Conservation (phyloP, 2,888 invertebrate genomes). For the Thereva nobilitata region DNA sequence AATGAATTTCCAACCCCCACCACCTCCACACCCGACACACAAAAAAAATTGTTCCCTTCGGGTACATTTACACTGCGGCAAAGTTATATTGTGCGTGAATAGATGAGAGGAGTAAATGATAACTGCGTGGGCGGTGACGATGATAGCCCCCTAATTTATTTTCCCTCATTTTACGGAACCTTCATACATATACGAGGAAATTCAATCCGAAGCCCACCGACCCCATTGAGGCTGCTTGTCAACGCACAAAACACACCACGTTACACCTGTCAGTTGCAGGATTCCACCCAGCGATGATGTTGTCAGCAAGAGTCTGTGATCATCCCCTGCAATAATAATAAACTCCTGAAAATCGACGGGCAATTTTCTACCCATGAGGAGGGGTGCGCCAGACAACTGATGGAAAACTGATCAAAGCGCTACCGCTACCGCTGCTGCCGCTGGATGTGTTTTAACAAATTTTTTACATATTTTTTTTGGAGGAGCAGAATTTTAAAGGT, state of each 20-base stretch:
- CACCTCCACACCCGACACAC: slow-evolving; percentile 9
- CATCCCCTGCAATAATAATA: slow-evolving; percentile 26
- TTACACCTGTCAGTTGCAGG: slow-evolving; percentile 36
- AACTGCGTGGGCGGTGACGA: slow-evolving; percentile 35
- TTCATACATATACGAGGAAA: slow-evolving; percentile 8
- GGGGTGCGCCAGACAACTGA: slow-evolving; percentile 22
- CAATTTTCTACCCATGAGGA: background rate
- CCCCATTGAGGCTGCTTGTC: background rate
- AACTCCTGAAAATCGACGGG: slow-evolving; percentile 22
- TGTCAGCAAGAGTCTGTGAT: slow-evolving; percentile 19
- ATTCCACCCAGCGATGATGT: slow-evolving; percentile 9
- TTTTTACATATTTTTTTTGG: too few species aligned
- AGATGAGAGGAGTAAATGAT: slow-evolving; percentile 28
- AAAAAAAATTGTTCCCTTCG: background rate
- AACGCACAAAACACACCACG: slow-evolving; percentile 12
- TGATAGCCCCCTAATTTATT: slow-evolving; percentile 35
- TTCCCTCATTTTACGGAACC: slow-evolving; percentile 14
- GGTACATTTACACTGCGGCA: slow-evolving; percentile 20
- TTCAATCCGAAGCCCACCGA: slow-evolving; percentile 9
- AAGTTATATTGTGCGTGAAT: slow-evolving; percentile 36
- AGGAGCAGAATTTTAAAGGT: too few species aligned
- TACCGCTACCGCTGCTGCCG: background rate
- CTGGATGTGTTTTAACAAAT: too few species aligned
- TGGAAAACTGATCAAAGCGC: slow-evolving; percentile 18
- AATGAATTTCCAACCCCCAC: background rate